Evolutionary conservation across 2,797 vertebrate species (phyloP), one percentile per base, ranked within the genome.

Genomic region (Sebastes minor): DNA sequence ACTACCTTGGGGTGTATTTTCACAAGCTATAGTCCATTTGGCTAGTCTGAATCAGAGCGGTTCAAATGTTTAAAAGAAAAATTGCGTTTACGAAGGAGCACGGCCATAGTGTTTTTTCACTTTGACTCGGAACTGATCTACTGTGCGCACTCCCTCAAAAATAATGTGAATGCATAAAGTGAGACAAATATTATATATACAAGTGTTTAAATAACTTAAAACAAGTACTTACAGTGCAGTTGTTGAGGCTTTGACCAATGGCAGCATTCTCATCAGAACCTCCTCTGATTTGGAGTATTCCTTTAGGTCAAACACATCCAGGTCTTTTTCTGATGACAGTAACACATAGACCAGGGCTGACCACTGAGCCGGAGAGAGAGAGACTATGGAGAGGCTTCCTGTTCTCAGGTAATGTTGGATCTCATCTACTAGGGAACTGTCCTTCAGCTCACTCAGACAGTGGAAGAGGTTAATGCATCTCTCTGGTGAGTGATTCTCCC

Each of bases 391-490:
- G 33, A 82, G 4, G 6, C 20, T 46, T 32, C 33, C 57, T 49
- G 38, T 9, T 30, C 13, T 35, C 11, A 78, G 20, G 49, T 57
- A 68, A 25, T 64, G 57, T 8, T 68, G 80, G 35, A 82, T 22
- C 25, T 77, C 63, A 20, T 73, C 46, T 2, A 82, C 63, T 4
- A 82, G 63, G 2, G 69, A 77, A 62, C 22, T 8, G 18, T 82
- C 80, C 16, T 62, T 73, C 33, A 77, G 57, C 52, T 82, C 80
- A 27, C 9, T 62, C n/a, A 77, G 80, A 72, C 80, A 76, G 56
- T 62, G 42, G 46, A 77, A 77, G 9, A 81, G 79, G 42, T 81
- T 78, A 1, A 80, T 82, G 61, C 71, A 67, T 71, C 63, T 76
- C 42, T 83, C 75, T 46, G 81, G 53, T 1, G 71, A 55, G 2